Evolutionary conservation across 2,113 vertebrate species (phyloP).

Genomic region (Cinclus mexicanus): DNA sequence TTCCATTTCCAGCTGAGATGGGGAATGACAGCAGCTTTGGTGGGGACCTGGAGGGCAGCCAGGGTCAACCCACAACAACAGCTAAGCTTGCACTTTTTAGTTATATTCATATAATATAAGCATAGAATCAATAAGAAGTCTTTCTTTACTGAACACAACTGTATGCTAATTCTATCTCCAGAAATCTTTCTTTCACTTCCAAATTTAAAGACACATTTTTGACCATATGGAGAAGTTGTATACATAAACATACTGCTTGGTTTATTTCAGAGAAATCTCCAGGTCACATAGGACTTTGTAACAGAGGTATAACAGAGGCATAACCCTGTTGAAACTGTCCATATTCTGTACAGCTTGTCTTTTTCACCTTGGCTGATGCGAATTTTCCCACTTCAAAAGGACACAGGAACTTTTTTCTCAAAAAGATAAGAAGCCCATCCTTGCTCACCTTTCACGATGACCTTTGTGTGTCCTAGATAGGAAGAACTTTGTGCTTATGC

Average conservation of each 20-base stretch:
- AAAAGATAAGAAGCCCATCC: not conserved
- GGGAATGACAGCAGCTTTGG: not conserved
- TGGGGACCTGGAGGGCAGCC: not conserved
- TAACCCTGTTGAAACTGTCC: not conserved
- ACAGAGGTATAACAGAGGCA: not conserved
- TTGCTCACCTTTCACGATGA: not conserved
- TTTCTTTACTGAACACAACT: not conserved
- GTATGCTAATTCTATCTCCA: not conserved
- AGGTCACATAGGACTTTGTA: not conserved
- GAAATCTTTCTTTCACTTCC: not conserved
- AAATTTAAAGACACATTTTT: not conserved
- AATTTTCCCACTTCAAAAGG: not conserved
- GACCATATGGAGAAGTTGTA: not conserved
- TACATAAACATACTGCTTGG: not conserved
- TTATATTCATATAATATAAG: not conserved
- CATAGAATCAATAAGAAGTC: not conserved
- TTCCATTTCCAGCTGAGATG: not conserved
- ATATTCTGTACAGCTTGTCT: not conserved
- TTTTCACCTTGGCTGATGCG: not conserved
- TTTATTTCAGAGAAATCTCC: not conserved
- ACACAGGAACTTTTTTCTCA: not conserved
- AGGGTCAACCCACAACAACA: not conserved
- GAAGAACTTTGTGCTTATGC: not conserved
- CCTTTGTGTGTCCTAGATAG: not conserved
- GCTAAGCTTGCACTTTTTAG: not conserved